Evolutionary conservation across 2,888 invertebrate species (phyloP).

Genomic region (Trilocha varians): DNA sequence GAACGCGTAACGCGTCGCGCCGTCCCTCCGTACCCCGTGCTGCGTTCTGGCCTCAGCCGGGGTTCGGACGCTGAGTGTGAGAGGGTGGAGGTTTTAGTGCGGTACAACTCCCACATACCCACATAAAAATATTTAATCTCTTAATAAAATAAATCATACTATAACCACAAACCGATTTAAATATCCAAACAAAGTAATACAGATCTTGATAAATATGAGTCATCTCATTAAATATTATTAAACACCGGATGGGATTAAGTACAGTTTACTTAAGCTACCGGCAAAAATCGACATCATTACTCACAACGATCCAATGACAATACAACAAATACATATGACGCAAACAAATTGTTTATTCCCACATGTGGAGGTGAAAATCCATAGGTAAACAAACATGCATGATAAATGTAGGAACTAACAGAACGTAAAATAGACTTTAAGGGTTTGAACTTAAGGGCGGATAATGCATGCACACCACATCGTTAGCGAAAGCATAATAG

Average conservation of each 20-base stretch:
- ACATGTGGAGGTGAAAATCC: conserved; percentile 70
- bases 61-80: no score
- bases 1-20: no score
- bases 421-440: conserved; percentile 24
- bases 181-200: not conserved
- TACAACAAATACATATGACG: conserved; percentile 67
- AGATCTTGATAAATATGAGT: not conserved
- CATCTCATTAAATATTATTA: conserved; percentile 6
- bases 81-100: no score
- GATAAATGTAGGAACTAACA: conserved; percentile 50
- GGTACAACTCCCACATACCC: no score
- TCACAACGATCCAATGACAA: conserved; percentile 60
- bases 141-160: no score
- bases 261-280: conserved; percentile 34
- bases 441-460: conserved; percentile 15
- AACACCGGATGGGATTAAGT: conserved; percentile 10
- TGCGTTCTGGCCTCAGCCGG: no score
- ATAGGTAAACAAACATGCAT: conserved; percentile 60
- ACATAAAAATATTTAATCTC: no score
- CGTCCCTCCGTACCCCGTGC: no score
- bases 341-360: conserved; percentile 71
- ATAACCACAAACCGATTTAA: no score
- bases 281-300: conserved; percentile 53
- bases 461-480: conserved; percentile 24
- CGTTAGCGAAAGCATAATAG: conserved; percentile 47